A percentile compares a stretch with the other conserved stretches of the same genome.
Evolutionary conservation across 2,797 vertebrate genomes (phyloP).

Genomic region (Oryzias dopingdopingensis): DNA sequence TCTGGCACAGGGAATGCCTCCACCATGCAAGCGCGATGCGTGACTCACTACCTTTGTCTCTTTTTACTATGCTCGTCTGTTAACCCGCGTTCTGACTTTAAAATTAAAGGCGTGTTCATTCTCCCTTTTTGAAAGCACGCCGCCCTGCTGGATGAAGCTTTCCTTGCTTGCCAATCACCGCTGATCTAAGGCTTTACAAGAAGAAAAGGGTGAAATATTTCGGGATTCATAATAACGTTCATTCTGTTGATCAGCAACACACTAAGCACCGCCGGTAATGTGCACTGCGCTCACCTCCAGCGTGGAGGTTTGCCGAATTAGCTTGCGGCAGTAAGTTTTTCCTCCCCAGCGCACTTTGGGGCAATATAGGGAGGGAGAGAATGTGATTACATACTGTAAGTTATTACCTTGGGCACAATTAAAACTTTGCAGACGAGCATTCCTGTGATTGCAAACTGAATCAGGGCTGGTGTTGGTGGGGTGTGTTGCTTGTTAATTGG

Average conservation of each 20-base stretch:
- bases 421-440: conserved; percentile 97
- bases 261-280: conserved; percentile 86
- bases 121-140: conserved; percentile 50
- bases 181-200: conserved; percentile 86
- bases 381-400: conserved; percentile 98
- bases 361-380: conserved; percentile 90
- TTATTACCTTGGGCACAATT: conserved; percentile 97
- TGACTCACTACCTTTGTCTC: conserved; percentile 52
- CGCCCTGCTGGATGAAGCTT: conserved; percentile 53
- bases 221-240: conserved; percentile 89
- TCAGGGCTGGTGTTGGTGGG: conserved; percentile 87
- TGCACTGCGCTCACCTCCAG: conserved; percentile 85
- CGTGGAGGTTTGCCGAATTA: conserved; percentile 88
- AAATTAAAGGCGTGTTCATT: conserved; percentile 35
- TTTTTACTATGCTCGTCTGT: conserved; percentile 55
- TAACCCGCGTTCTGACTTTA: conserved; percentile 62
- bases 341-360: conserved; percentile 73
- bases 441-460: conserved; percentile 92
- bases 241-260: conserved; percentile 89
- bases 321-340: conserved; percentile 91
- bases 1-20: conserved; percentile 56
- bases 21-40: conserved; percentile 20
- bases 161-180: conserved; percentile 66
- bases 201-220: conserved; percentile 88
- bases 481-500: conserved; percentile 91